Conservation (phyloP, 2,113 vertebrate genomes). For the Bos taurus region ARS-UCD2.0 NC_037345.1:3669001-3669500, state of each 20-base stretch:
- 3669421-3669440: background rate
- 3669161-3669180: fast-evolving
- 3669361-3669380: background rate
- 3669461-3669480: background rate
- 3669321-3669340: background rate
- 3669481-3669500: background rate
- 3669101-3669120: background rate
- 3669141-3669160: background rate
- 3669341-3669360: background rate
- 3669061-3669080: background rate
- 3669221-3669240: background rate
- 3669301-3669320: background rate
- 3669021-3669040: background rate
- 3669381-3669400: background rate
- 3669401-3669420: background rate
- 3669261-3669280: background rate
- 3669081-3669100: background rate
- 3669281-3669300: background rate
- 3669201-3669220: fast-evolving
- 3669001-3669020: background rate
- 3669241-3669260: background rate
- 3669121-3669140: background rate
- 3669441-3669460: background rate
- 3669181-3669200: background rate
- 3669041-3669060: background rate